These are phyloP conservation scores for Habrosyne pyritoides DNA, from an alignment of 2,888 invertebrate genomes.

Conservation along the genomic window DNA sequence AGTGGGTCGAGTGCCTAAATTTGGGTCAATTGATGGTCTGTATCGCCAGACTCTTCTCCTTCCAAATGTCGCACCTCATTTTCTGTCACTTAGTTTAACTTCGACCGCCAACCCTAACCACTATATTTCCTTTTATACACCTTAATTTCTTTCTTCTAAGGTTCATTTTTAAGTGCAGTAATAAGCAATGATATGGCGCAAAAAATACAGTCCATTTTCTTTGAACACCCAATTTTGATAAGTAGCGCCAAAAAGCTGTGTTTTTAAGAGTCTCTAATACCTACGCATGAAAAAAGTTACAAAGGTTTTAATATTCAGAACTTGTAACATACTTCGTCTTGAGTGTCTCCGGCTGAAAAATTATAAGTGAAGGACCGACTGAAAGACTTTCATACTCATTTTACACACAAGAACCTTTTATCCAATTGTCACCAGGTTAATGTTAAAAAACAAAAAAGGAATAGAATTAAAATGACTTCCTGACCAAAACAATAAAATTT, in stretches of 20 bases:
- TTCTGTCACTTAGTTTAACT: constrained; percentile 62
- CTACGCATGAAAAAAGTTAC: constrained; percentile 60
- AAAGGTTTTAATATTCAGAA: constrained; percentile 69
- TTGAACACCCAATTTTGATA: constrained; percentile 62
- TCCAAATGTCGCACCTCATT: constrained; percentile 73
- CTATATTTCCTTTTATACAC: constrained; percentile 17
- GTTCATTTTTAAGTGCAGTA: constrained; percentile 18
- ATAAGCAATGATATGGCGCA: constrained; percentile 8
- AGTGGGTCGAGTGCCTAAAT: constrained; percentile 55
- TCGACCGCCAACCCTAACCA: constrained; percentile 42
- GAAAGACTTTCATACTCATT: constrained; percentile 41
- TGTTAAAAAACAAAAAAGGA: constrained; percentile 36
- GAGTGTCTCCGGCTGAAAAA: constrained; percentile 56
- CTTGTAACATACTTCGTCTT: constrained; percentile 62
- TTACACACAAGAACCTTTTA: constrained; percentile 53
- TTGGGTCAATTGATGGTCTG: constrained; percentile 66
- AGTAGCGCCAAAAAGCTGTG: constrained; percentile 57
- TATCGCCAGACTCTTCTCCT: constrained; percentile 53
- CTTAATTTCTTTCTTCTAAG: constrained; percentile 23
- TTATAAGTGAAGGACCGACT: constrained; percentile 52
- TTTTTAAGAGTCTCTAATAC: constrained; percentile 64
- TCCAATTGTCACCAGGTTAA: constrained; percentile 60
- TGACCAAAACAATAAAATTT: no score
- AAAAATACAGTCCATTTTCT: constrained; percentile 33
- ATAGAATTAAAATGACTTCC: constrained; percentile 14